A percentile compares a stretch with the other conserved stretches of the same genome.
phyloP scores from a whole-genome alignment of 2,888 invertebrate species.

The Hetaerina titia region DNA sequence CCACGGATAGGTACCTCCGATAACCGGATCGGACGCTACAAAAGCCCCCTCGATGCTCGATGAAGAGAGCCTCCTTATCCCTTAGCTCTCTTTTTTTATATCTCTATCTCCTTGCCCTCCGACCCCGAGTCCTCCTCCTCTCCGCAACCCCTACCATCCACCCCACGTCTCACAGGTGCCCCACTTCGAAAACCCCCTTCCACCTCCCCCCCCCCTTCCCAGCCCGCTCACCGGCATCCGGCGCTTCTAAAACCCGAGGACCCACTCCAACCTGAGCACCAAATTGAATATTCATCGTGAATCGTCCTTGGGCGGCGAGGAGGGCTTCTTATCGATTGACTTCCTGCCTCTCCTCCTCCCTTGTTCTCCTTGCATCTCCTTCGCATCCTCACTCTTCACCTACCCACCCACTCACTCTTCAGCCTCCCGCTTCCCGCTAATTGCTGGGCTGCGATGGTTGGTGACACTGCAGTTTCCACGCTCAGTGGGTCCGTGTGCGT shows the following conservation, averaged over 20 bases:
- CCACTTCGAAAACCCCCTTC: background rate
- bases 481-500: too few relatives aligned
- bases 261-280: slow-evolving; percentile 35
- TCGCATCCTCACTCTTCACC: background rate
- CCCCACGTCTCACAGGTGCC: background rate
- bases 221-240: background rate
- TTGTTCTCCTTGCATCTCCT: background rate
- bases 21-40: background rate
- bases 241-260: background rate
- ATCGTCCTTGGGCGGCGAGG: background rate
- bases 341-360: background rate
- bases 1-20: background rate
- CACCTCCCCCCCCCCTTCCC: background rate
- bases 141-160: background rate
- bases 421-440: background rate
- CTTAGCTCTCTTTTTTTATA: background rate
- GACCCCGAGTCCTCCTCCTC: background rate
- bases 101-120: background rate
- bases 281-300: slow-evolving; percentile 22
- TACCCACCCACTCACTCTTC: background rate
- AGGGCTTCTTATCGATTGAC: slow-evolving; percentile 16
- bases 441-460: background rate
- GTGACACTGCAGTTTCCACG: background rate
- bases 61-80: background rate
- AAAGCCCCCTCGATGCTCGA: background rate